Percentiles rank a stretch among this genome's conserved stretches.
phyloP scores from a whole-genome alignment of 2,888 invertebrate genomes.

The Oxycera nigricornis region DNA sequence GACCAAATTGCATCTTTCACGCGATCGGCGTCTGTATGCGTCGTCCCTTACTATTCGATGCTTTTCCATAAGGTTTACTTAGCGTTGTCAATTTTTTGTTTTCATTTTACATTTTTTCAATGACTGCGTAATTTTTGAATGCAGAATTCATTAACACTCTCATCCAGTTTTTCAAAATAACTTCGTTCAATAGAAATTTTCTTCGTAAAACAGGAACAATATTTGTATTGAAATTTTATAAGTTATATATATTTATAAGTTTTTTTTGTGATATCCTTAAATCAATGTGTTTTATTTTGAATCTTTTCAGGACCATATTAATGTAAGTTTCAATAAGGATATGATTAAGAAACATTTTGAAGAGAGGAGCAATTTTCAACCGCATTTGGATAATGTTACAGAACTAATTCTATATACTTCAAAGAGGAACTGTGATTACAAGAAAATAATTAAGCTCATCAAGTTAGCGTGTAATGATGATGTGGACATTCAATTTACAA shows the following conservation, averaged over 20 bases:
- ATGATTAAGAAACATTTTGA: constrained; percentile 51
- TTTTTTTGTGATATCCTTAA: neutral
- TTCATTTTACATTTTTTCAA: no score
- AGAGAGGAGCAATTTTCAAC: constrained; percentile 39
- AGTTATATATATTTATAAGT: neutral
- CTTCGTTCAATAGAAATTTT: no score
- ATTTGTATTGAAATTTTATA: neutral
- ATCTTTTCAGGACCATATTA: constrained; percentile 56
- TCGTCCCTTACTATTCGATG: no score
- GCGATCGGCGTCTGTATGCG: no score
- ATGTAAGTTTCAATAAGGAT: constrained; percentile 56
- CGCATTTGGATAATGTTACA: constrained; percentile 45
- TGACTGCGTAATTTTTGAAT: no score
- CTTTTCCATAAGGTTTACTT: no score
- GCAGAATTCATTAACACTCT: no score
- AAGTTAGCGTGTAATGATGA: constrained; percentile 55
- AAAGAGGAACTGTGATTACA: constrained; percentile 58
- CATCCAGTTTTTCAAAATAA: no score
- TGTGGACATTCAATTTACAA: constrained; percentile 56
- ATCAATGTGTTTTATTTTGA: constrained; percentile 3
- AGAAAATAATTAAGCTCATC: constrained; percentile 56
- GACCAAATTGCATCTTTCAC: no score
- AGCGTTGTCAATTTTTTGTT: no score
- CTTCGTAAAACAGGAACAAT: no score
- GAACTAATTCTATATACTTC: constrained; percentile 57